A percentile compares a stretch with the other conserved stretches of the same genome.
Conservation (phyloP, 2,888 invertebrate genomes). For the Lochmaea crataegi region DNA sequence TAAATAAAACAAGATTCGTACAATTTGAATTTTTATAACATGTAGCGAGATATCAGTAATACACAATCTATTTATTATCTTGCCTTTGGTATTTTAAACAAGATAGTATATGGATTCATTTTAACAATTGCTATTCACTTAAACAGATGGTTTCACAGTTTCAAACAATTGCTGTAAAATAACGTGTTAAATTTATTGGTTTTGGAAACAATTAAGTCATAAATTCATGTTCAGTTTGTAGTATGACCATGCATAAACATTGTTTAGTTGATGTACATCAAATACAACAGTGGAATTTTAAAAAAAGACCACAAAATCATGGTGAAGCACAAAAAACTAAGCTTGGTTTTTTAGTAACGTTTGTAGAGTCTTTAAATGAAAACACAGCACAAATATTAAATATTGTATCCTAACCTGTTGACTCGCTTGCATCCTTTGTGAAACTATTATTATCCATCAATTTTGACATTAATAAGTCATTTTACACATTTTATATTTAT, state of each 20-base stretch:
- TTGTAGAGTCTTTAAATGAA: not conserved
- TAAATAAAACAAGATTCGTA: no score
- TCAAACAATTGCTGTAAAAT: not conserved
- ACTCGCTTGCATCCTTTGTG: not conserved
- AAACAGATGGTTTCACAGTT: not conserved
- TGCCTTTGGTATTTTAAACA: not conserved
- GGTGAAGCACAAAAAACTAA: no score
- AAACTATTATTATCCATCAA: constrained; percentile 3
- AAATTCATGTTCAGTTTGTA: not conserved
- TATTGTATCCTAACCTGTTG: not conserved
- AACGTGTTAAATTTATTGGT: not conserved
- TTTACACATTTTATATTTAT: constrained; percentile 38
- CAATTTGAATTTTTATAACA: not conserved
- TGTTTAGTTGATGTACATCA: no score
- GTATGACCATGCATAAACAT: not conserved
- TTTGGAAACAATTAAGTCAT: not conserved
- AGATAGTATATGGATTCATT: not conserved
- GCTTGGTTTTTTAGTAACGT: no score
- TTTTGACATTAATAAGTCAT: constrained; percentile 41
- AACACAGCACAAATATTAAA: not conserved
- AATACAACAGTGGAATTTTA: no score
- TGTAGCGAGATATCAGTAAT: not conserved
- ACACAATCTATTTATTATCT: no score
- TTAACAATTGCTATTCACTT: not conserved
- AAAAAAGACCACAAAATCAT: no score